Conservation (phyloP, 2,888 invertebrate species). For the Pheosia gnoma region DNA sequence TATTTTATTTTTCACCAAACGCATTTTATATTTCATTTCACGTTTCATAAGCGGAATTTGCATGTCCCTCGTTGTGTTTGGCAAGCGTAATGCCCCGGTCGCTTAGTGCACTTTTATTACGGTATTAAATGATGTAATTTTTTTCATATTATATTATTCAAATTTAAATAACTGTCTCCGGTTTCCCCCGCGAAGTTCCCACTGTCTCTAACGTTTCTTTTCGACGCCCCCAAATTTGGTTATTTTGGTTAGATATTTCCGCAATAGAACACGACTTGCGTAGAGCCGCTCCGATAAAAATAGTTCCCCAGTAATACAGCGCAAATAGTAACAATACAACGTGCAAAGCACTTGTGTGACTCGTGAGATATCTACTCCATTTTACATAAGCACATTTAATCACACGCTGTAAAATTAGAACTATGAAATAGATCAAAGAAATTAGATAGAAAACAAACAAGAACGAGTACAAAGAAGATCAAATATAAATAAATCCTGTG, state of each 20-base stretch:
- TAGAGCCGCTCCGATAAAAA: conserved; percentile 46
- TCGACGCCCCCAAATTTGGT: conserved; percentile 77
- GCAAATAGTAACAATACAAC: conserved; percentile 3
- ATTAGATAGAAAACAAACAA: conserved; percentile 11
- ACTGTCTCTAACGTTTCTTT: conserved; percentile 76
- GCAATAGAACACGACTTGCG: conserved; percentile 45
- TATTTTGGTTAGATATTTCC: conserved; percentile 77
- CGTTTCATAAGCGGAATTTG: conserved; percentile 82
- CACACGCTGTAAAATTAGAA: conserved; percentile 8
- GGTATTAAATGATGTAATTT: conserved; percentile 86
- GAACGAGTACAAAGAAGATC: conserved; percentile 9
- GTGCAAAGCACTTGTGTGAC: neutral
- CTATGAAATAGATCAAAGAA: conserved; percentile 17
- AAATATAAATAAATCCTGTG: conserved; percentile 11
- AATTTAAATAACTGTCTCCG: conserved; percentile 86
- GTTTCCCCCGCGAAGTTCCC: conserved; percentile 77
- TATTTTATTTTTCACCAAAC: conserved; percentile 79
- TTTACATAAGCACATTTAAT: conserved; percentile 9
- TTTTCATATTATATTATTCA: conserved; percentile 85
- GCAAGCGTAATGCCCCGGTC: conserved; percentile 80
- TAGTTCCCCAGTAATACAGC: conserved; percentile 1
- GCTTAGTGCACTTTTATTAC: conserved; percentile 85
- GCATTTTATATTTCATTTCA: conserved; percentile 83
- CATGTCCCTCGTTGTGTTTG: conserved; percentile 78
- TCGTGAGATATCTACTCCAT: conserved; percentile 7